Conservation (phyloP, 2,797 vertebrate genomes). For the Allobates femoralis region DNA sequence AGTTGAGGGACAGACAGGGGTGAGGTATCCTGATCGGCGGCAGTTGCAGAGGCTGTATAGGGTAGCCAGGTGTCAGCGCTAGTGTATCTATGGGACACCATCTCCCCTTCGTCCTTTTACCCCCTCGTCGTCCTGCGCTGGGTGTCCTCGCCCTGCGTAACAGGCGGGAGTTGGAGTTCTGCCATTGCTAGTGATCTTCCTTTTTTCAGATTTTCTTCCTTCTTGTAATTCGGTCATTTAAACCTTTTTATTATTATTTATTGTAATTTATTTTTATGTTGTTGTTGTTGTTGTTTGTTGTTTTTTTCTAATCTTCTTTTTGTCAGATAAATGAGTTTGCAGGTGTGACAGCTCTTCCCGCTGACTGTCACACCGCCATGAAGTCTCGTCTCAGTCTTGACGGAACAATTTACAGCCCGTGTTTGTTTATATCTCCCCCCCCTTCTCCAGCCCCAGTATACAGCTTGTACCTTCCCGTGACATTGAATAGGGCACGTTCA, state of each 20-base stretch:
- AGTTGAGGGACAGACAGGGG: too few species aligned
- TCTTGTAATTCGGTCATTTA: neutral
- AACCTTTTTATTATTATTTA: neutral
- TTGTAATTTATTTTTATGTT: neutral
- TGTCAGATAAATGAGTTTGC: constrained; percentile 22
- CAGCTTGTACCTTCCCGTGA: constrained; percentile 11
- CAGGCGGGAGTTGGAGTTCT: neutral
- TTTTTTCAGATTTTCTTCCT: neutral
- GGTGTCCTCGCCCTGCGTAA: too few species aligned
- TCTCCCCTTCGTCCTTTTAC: too few species aligned
- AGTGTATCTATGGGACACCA: too few species aligned
- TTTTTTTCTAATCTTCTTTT: constrained; percentile 28
- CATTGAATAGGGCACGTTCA: constrained; percentile 17
- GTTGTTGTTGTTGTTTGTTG: neutral
- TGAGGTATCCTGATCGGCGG: too few species aligned
- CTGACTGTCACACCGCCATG: neutral
- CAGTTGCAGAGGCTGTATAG: too few species aligned
- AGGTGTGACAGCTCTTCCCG: neutral
- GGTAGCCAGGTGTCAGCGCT: too few species aligned
- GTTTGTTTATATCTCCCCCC: constrained; percentile 14
- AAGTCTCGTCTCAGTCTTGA: constrained; percentile 16
- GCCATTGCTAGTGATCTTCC: neutral
- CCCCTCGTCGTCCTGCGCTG: too few species aligned
- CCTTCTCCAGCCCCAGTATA: neutral
- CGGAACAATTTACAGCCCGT: constrained; percentile 28